Base-by-base conservation (phyloP, 2,113 vertebrate genomes). In the Acrocephalus kingi region DNA sequence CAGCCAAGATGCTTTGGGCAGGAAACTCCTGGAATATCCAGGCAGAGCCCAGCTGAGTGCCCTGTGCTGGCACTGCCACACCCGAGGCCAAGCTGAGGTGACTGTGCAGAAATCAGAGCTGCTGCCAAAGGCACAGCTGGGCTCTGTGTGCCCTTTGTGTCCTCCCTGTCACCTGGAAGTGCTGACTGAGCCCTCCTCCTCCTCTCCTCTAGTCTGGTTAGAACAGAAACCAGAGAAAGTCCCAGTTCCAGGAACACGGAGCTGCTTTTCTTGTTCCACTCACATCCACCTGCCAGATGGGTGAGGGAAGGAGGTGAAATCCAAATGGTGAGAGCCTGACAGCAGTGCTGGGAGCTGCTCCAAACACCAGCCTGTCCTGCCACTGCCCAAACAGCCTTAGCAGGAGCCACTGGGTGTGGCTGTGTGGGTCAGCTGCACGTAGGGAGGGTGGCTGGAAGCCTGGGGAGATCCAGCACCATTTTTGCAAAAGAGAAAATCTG, bases 21-120 rank as follows among this genome's bases (percentile, higher is more conserved):
- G 67, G 37, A 55, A 59, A 35, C 41, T 59, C 56, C 67, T 13
- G 6, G 75, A 35, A 7, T 0, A 3, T 7, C 61, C 33, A 3
- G 67, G 13, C 1, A 0, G 0, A 74, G 84, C 41, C 39, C 14
- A 0, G 21, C 80, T 17, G 41, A 39, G 66, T 15, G 3, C 6
- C 68, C 63, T 0, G 1, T 2, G 43, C 68, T 14, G 63, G 78
- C 69, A 7, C 31, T 2, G 24, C 62, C 7, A 3, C 0, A 0
- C 59, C 78, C 35, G 30, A 14, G 35, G 64, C 64, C 9, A 22
- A 41, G 64, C 78, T 0, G 39, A 55, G 74, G 87, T 90, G 87
- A 84, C 68, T 24, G 55, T 52, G 86, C 86, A 82, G 91, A 81
- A 92, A 87, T 46, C 10, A 61, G 93, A 72, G 62, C 58, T 66